phyloP scores from a whole-genome alignment of 2,797 vertebrate genomes.

The Emydoidea blandingii region DNA sequence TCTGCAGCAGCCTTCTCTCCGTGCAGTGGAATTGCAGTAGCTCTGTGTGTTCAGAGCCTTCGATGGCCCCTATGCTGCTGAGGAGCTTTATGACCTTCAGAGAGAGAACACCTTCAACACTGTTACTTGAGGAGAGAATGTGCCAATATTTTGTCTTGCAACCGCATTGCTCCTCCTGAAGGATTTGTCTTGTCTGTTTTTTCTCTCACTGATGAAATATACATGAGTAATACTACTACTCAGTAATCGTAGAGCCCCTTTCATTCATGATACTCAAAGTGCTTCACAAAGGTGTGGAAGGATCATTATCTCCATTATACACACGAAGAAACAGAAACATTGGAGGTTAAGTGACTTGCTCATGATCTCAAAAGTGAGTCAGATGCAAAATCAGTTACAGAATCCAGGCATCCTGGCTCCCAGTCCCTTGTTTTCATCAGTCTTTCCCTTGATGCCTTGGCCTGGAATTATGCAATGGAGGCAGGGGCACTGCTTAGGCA shows the following conservation, averaged over 20 bases:
- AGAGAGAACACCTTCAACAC: neutral
- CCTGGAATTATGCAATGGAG: accelerated
- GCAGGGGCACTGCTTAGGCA: neutral
- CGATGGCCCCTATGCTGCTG: neutral
- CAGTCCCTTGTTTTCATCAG: neutral
- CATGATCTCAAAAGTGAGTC: neutral
- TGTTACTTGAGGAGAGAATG: neutral
- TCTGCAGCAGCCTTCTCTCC: neutral
- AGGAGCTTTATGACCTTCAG: neutral
- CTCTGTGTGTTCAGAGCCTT: neutral
- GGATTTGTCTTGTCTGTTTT: neutral
- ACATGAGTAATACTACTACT: neutral
- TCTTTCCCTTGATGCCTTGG: accelerated
- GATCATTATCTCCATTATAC: neutral
- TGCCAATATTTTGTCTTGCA: neutral
- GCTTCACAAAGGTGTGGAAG: neutral
- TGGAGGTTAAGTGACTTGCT: neutral
- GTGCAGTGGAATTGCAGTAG: neutral
- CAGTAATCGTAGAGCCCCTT: neutral
- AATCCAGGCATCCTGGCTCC: neutral
- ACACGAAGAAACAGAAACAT: neutral
- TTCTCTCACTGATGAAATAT: neutral
- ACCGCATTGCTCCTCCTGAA: neutral
- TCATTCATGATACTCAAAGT: neutral
- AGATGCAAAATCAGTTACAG: neutral